phyloP scores from a whole-genome alignment of 2,797 vertebrate species.

The Pristis pectinata region DNA sequence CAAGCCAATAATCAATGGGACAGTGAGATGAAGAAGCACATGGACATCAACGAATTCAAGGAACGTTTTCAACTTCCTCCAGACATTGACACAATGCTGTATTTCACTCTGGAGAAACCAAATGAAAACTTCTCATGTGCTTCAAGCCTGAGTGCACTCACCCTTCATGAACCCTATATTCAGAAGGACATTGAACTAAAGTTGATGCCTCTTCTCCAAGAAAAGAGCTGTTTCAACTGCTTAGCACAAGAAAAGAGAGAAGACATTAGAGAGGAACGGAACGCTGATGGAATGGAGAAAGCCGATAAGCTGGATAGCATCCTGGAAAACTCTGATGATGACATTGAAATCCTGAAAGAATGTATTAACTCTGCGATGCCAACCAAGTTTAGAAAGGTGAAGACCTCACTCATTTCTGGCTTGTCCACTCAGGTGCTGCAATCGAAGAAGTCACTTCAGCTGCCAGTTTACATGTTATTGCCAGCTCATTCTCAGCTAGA shows the following conservation, averaged over 20 bases:
- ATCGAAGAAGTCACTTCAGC: constrained; percentile 64
- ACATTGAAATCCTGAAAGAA: constrained; percentile 89
- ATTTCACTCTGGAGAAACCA: constrained; percentile 95
- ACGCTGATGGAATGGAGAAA: constrained; percentile 60
- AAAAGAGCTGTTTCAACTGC: constrained; percentile 66
- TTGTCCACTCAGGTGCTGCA: constrained; percentile 69
- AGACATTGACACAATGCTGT: constrained; percentile 89
- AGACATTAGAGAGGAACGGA: constrained; percentile 60
- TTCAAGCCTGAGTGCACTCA: constrained; percentile 92
- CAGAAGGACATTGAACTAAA: constrained; percentile 96
- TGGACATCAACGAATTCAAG: constrained; percentile 90
- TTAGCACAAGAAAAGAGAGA: constrained; percentile 58
- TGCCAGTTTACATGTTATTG: constrained; percentile 90
- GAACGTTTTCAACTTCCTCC: constrained; percentile 85
- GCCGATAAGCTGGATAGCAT: constrained; percentile 51
- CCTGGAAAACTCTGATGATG: constrained; percentile 68
- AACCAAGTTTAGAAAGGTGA: constrained; percentile 81
- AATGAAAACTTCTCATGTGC: constrained; percentile 97
- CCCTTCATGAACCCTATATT: constrained; percentile 89
- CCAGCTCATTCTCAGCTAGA: constrained; percentile 68
- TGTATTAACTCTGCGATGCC: constrained; percentile 94
- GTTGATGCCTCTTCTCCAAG: constrained; percentile 78
- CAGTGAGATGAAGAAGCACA: constrained; percentile 81
- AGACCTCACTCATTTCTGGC: constrained; percentile 71
- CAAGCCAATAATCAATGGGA: constrained; percentile 86